Conservation (phyloP, 2,797 vertebrate genomes). For the Fratercula arctica region DNA sequence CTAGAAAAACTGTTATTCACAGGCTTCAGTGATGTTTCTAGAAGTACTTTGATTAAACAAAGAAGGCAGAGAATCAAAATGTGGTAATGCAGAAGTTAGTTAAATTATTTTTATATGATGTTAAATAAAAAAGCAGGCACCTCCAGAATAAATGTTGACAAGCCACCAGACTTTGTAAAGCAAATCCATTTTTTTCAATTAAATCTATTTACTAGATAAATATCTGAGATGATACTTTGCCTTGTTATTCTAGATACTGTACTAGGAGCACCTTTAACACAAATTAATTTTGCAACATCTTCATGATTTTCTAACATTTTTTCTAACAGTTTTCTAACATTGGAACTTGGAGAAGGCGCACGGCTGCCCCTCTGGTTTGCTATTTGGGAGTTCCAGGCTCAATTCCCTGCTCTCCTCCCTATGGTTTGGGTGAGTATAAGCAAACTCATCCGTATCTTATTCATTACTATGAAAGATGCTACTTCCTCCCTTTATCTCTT, state of each 20-base stretch:
- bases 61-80: not conserved
- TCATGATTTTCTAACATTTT: not conserved
- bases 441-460: not conserved
- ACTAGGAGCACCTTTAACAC: not conserved
- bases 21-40: not conserved
- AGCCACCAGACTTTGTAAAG: not conserved
- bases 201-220: not conserved
- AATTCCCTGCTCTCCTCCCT: not conserved
- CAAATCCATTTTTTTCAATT: not conserved
- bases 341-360: not conserved
- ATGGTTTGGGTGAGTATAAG: not conserved
- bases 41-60: not conserved
- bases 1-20: not conserved
- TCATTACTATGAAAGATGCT: not conserved
- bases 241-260: not conserved
- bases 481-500: not conserved
- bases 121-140: not conserved
- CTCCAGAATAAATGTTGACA: not conserved
- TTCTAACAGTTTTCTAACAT: not conserved
- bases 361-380: accelerated
- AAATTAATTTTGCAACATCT: not conserved
- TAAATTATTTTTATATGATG: not conserved
- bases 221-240: not conserved
- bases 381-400: not conserved
- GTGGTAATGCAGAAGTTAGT: not conserved